phyloP scores from a whole-genome alignment of 2,888 invertebrate genomes.

The Himalopsyche japonica region DNA sequence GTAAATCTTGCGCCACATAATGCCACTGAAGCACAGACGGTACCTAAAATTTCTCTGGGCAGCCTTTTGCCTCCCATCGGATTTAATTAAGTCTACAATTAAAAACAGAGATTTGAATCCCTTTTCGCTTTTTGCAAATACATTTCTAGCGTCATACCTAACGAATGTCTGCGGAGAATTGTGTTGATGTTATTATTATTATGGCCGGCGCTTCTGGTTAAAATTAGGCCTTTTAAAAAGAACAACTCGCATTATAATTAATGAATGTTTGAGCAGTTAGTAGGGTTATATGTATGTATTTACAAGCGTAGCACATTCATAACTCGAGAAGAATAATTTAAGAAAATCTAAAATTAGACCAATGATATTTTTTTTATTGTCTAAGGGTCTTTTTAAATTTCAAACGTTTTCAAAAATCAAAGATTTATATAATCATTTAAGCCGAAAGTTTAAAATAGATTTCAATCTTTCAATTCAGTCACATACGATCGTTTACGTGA shows the following conservation, averaged over 20 bases:
- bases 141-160: neutral
- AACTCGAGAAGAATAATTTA: too few species aligned
- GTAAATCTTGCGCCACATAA: slow-evolving; percentile 3
- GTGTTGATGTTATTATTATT: neutral
- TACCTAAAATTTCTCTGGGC: neutral
- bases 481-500: too few species aligned
- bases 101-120: slow-evolving; percentile 1
- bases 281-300: neutral
- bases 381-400: too few species aligned
- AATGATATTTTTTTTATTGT: too few species aligned
- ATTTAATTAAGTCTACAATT: neutral
- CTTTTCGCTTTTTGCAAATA: neutral
- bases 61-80: neutral
- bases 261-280: neutral
- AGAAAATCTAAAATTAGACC: too few species aligned
- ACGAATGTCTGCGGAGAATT: neutral
- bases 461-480: too few species aligned
- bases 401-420: too few species aligned
- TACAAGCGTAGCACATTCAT: too few species aligned
- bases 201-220: neutral
- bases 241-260: neutral
- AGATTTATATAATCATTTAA: too few species aligned
- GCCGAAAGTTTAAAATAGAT: too few species aligned
- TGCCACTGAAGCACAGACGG: neutral
- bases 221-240: neutral